phyloP scores from a whole-genome alignment of 2,888 invertebrate genomes.

The Eupeodes luniger region DNA sequence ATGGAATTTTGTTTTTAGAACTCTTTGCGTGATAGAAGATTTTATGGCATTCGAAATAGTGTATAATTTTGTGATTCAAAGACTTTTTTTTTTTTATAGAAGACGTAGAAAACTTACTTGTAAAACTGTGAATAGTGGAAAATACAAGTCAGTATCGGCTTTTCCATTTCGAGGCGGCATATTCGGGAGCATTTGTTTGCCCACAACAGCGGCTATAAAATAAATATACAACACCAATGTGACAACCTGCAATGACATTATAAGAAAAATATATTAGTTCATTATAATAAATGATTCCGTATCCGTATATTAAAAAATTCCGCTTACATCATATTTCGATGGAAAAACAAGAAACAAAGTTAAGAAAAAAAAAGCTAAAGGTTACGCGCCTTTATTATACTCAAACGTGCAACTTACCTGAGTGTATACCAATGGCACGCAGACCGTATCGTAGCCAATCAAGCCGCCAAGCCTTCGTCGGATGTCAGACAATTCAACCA shows the following conservation, averaged over 20 bases:
- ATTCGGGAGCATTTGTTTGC: constrained; percentile 91
- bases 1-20: neutral
- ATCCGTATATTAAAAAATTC: constrained; percentile 4
- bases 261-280: constrained; percentile 25
- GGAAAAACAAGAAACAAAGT: constrained; percentile 11
- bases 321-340: constrained; percentile 21
- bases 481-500: constrained; percentile 95
- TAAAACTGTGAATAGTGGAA: constrained; percentile 95
- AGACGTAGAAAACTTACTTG: constrained; percentile 86
- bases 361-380: constrained; percentile 1
- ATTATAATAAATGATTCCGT: constrained; percentile 17
- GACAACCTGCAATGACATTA: constrained; percentile 89
- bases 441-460: constrained; percentile 96
- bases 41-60: too few species aligned
- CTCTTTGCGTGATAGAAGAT: too few species aligned
- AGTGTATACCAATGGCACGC: constrained; percentile 95
- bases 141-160: constrained; percentile 92
- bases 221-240: constrained; percentile 96
- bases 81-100: too few species aligned
- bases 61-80: too few species aligned
- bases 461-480: constrained; percentile 92
- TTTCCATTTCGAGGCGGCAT: constrained; percentile 85
- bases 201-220: constrained; percentile 94
- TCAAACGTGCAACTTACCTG: constrained; percentile 87
- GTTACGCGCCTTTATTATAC: neutral